Evolutionary conservation across 2,888 invertebrate species (phyloP), one percentile per base, ranked within the genome.

Genomic region (Pycnomerus fuliginosus): DNA sequence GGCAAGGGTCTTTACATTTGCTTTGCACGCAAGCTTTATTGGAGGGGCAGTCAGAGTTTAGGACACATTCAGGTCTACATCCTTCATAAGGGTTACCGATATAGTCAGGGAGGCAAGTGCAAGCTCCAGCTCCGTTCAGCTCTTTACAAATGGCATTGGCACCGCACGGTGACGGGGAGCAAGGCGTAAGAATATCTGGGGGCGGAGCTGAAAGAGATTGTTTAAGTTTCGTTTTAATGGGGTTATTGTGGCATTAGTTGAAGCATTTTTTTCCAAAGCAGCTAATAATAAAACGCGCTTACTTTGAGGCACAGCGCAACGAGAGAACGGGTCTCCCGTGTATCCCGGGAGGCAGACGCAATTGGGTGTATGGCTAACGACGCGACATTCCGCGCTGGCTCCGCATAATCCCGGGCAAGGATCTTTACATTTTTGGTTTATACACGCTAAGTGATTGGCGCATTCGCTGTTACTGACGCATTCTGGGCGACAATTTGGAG

Each of bases 371-470:
- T 78, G 86, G 69, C 84, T 87, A 61, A 80, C 77, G 3, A 87
- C 85, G 52, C 81, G 77, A 67, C 90, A 90, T 43, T 80, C 69
- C 3, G 89, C 85, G 53, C 81, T 82, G 44, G 76, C 69, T 7
- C 90, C 92, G 66, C 93, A 93, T 1, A 84, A 76, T 42, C 84
- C 85, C 0, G 74, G 74, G 60, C 91, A 91, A 2, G 88, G 87
- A 64, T 85, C 83, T 71, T 76, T 79, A 67, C 89, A 90, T 74
- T 84, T 86, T 61, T 83, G 79, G 61, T 82, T 83, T 8, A 85
- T 77, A 64, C 89, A 90, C 25, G 87, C 86, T 62, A 80, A 72
- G 59, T 84, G 78, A 57, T 78, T 80, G 1, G 81, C 57, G 64
- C 88, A 88, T 67, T 87, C 87, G 24, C 82, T 78, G 67, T 81